A percentile compares a stretch with the other conserved stretches of the same genome.
phyloP scores from a whole-genome alignment of 2,888 invertebrate species.

The Penaeus monodon region DNA sequence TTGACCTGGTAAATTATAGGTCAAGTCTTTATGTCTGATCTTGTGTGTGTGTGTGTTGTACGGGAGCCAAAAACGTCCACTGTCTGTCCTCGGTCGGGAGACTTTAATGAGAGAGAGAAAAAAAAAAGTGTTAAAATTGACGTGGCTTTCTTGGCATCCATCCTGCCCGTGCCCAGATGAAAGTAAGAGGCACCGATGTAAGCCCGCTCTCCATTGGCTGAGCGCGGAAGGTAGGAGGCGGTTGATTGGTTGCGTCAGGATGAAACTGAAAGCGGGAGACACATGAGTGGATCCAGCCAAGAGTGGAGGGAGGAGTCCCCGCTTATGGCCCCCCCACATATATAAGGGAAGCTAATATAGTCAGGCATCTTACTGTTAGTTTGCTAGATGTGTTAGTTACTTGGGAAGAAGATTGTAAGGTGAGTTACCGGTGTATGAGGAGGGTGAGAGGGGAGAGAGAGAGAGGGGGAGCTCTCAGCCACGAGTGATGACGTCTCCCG shows the following conservation, averaged over 20 bases:
- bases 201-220: conserved; percentile 6
- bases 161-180: conserved; percentile 35
- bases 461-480: no score
- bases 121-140: background rate
- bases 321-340: conserved; percentile 18
- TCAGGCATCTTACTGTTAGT: conserved; percentile 36
- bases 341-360: conserved; percentile 39
- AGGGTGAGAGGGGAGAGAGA: background rate
- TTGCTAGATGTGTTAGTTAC: conserved; percentile 51
- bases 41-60: no score
- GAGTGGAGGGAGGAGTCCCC: conserved; percentile 10
- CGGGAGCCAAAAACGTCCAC: no score
- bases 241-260: conserved; percentile 25
- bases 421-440: conserved; percentile 23
- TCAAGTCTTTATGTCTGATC: no score
- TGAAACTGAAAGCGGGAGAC: conserved; percentile 51
- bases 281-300: conserved; percentile 36
- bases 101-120: background rate
- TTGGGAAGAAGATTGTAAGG: conserved; percentile 49
- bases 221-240: background rate
- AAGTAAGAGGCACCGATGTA: conserved; percentile 36
- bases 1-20: no score
- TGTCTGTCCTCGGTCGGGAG: background rate
- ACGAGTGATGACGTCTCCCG: background rate
- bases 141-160: background rate